These are phyloP conservation scores for Scaptomyza caliginosa DNA, from an alignment of 2,888 invertebrate species.

Conservation along the genomic window DNA sequence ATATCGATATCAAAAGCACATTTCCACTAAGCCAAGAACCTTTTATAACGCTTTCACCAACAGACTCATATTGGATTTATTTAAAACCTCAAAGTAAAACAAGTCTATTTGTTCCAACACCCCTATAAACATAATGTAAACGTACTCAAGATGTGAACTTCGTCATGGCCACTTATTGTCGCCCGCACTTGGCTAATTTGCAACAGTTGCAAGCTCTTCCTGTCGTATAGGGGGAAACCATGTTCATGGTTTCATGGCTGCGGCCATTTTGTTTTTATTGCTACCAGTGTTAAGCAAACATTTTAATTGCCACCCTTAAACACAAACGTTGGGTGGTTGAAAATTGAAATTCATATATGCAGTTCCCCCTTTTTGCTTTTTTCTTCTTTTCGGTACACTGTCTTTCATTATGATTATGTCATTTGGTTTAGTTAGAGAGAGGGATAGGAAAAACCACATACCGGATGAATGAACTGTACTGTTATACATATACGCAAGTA, in stretches of 20 bases:
- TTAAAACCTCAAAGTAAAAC: constrained; percentile 13
- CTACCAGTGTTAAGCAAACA: constrained; percentile 50
- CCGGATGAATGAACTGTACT: constrained; percentile 46
- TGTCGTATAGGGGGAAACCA: not conserved
- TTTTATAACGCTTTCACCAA: too few species aligned
- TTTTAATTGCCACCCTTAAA: constrained; percentile 76
- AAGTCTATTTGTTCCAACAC: constrained; percentile 20
- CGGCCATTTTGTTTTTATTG: constrained; percentile 59
- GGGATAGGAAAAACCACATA: constrained; percentile 42
- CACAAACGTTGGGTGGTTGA: constrained; percentile 36
- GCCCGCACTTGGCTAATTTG: constrained; percentile 47
- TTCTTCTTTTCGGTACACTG: too few species aligned
- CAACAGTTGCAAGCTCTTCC: constrained; percentile 34
- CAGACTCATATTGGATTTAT: too few species aligned
- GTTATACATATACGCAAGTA: constrained; percentile 14
- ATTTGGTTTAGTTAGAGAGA: constrained; percentile 48
- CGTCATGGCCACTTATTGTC: constrained; percentile 45
- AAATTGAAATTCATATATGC: constrained; percentile 72
- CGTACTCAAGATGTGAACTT: constrained; percentile 15
- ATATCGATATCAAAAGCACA: too few species aligned
- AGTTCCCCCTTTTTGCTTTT: not conserved
- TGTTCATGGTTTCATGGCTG: constrained; percentile 8
- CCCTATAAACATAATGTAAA: constrained; percentile 23
- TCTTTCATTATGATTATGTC: constrained; percentile 72
- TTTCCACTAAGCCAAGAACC: too few species aligned